Conservation (phyloP, 2,797 vertebrate genomes). For the Sebastes wilsoni region DNA sequence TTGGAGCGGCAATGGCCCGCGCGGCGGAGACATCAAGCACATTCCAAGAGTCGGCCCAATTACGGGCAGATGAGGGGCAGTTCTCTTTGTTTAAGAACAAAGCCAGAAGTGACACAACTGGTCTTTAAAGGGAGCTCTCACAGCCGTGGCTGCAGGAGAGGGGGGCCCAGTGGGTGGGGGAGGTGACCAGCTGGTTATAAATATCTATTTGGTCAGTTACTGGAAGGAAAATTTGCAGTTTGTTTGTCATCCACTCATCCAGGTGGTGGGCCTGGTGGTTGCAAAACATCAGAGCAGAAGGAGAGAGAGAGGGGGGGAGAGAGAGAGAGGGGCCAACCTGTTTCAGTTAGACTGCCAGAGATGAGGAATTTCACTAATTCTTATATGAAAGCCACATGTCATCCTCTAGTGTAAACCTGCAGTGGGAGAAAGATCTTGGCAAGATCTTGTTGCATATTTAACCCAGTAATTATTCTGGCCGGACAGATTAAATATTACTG, state of each 20-base stretch:
- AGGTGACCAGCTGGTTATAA: conserved; percentile 86
- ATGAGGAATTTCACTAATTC: conserved; percentile 73
- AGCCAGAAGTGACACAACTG: conserved; percentile 85
- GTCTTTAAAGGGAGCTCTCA: conserved; percentile 83
- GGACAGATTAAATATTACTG: conserved; percentile 38
- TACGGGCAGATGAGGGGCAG: conserved; percentile 84
- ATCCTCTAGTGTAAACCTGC: conserved; percentile 54
- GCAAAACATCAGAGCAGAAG: conserved; percentile 73
- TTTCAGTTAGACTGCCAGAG: conserved; percentile 64
- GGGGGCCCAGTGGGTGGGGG: conserved; percentile 57
- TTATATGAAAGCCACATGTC: conserved; percentile 77
- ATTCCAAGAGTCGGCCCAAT: conserved; percentile 85
- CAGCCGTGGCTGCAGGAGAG: conserved; percentile 60
- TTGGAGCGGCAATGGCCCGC: conserved; percentile 66
- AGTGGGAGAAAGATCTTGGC: conserved; percentile 53
- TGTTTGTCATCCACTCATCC: conserved; percentile 83
- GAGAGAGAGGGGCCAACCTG: conserved; percentile 64
- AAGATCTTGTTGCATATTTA: conserved; percentile 48
- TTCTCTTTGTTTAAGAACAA: conserved; percentile 88
- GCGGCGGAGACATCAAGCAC: conserved; percentile 83
- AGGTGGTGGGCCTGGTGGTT: conserved; percentile 80
- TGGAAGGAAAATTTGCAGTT: conserved; percentile 84
- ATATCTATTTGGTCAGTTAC: conserved; percentile 87
- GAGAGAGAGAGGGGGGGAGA: conserved; percentile 20
- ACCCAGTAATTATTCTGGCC: conserved; percentile 52